Evolutionary conservation across 1,140 invertebrate genomes (phyloP).

Genomic region (Lordiphosa collinella): DNA sequence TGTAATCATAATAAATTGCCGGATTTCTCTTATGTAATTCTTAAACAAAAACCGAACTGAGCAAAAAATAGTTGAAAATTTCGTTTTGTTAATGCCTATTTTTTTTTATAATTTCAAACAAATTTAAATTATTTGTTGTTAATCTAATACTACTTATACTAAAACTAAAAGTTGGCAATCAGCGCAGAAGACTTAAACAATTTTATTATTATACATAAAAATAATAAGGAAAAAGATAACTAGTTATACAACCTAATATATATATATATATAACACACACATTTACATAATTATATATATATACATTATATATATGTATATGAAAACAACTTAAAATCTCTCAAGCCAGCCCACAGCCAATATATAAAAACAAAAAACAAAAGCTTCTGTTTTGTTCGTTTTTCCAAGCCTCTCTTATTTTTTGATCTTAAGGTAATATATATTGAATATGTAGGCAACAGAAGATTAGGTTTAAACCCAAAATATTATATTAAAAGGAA

Average conservation of each 20-base stretch:
- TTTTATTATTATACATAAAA: slow-evolving; percentile 51
- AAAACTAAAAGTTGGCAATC: slow-evolving; percentile 69
- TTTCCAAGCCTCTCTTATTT: too few relatives aligned
- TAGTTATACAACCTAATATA: slow-evolving; percentile 19
- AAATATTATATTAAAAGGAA: background rate
- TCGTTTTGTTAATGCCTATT: slow-evolving; percentile 51
- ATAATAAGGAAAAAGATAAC: slow-evolving; percentile 5
- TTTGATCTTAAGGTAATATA: too few relatives aligned
- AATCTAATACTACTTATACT: slow-evolving; percentile 29
- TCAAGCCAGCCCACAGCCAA: slow-evolving; percentile 15
- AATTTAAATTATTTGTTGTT: slow-evolving; percentile 56
- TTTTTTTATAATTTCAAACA: slow-evolving; percentile 23
- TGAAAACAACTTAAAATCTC: slow-evolving; percentile 10
- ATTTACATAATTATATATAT: slow-evolving; percentile 13
- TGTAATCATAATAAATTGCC: slow-evolving; percentile 17
- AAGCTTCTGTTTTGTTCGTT: too few relatives aligned
- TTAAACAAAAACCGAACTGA: slow-evolving; percentile 21
- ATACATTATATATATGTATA: slow-evolving; percentile 12
- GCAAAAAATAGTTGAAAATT: slow-evolving; percentile 58
- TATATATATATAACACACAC: slow-evolving; percentile 24
- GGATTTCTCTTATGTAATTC: slow-evolving; percentile 41
- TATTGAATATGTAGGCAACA: too few relatives aligned
- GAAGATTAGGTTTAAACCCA: background rate
- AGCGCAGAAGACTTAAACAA: slow-evolving; percentile 76
- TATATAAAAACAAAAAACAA: too few relatives aligned